Evolutionary conservation across 2,797 vertebrate species (phyloP).

Genomic region (Lithobates pipiens): DNA sequence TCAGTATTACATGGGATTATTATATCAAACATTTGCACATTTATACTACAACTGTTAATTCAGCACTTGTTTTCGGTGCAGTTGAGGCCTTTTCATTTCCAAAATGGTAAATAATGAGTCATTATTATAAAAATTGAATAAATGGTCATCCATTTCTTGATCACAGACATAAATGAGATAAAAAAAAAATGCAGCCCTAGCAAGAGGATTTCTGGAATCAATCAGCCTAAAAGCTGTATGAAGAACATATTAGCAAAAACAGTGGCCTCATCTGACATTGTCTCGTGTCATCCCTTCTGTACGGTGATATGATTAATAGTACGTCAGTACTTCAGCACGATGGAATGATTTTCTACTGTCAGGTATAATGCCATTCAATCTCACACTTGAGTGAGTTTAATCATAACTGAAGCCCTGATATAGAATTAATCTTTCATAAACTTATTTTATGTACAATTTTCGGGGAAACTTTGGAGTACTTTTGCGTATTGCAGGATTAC

Average conservation of each 20-base stretch:
- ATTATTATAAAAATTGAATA: background rate
- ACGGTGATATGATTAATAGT: constrained; percentile 55
- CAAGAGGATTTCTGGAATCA: constrained; percentile 51
- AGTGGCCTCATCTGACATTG: constrained; percentile 53
- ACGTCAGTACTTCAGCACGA: constrained; percentile 35
- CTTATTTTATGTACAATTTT: background rate
- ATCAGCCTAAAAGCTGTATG: constrained; percentile 47
- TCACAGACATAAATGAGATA: constrained; percentile 30
- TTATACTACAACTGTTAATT: too few relatives aligned
- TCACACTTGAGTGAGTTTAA: constrained; percentile 58
- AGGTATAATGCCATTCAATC: constrained; percentile 59
- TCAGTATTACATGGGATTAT: too few relatives aligned
- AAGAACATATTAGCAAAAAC: constrained; percentile 30
- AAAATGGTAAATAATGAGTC: background rate
- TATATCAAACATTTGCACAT: too few relatives aligned
- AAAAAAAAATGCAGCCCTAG: constrained; percentile 26
- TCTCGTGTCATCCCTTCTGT: constrained; percentile 36
- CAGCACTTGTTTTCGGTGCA: background rate
- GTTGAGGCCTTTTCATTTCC: background rate
- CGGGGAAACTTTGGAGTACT: background rate
- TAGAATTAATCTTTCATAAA: constrained; percentile 27
- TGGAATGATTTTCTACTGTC: constrained; percentile 59
- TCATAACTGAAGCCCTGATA: constrained; percentile 46
- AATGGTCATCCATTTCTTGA: constrained; percentile 34
- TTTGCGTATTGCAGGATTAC: background rate